Base-by-base conservation (phyloP, 1,140 invertebrate genomes). In the Scaptomyza montana region DNA sequence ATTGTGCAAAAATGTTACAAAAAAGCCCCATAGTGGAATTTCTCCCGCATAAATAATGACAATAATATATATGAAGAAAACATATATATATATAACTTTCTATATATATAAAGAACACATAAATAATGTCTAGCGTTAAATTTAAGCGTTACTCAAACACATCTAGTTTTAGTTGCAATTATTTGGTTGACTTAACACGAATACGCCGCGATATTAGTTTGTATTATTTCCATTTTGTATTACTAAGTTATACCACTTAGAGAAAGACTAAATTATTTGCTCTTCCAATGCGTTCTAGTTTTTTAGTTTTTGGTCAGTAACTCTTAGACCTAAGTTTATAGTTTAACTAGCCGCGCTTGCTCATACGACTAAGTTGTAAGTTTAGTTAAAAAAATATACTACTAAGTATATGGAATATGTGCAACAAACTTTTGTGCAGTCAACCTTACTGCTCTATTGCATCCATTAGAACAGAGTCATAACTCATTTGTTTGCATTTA, bases 41-140 rank as follows among this genome's bases (percentile, higher is more conserved):
- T 87, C 56, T 87, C 84, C 82, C 84, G 79, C 82, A 87, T 87
- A 76, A 89, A 82, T 87, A 82, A 82, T 87, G 82, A 87, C 82
- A 87, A 87, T 87, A 87, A 87, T 82, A 89, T 85, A 86, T 85
- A 85, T 86, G 79, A 78, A 81, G 2, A 33, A 19, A 59, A 5
- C 61, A 68, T 66, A 67, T 43, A 67, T 41, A 51, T 49, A 67
- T 30, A 39, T 39, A 49, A 30, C 50, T 45, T 51, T 51, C 51
- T 45, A 78, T 62, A 73, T 84, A 61, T n/a, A 60, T 43, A 60
- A 43, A 67, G 59, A 75, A 76, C 62, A 76, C 62, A 77, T 77
- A 68, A 59, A 79, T 66, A 62, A 85, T 85, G 80, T 84, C 72
- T 77, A 84, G 53, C 74, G 59, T 60, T 70, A 74, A 67, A 74